Base-by-base conservation (phyloP, 2,888 invertebrate species). In the Volucella inflata region DNA sequence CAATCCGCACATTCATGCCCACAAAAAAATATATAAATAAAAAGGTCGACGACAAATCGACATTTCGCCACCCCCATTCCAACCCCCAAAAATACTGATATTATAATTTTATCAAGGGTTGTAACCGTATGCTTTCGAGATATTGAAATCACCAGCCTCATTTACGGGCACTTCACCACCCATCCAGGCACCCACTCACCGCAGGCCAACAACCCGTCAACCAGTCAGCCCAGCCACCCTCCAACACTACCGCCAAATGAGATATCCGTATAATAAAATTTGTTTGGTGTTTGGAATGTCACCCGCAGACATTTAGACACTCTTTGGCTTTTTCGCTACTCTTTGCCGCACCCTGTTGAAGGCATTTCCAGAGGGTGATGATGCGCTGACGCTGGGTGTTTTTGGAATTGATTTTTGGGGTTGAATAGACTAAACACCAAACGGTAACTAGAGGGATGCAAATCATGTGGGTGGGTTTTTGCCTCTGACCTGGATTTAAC, bases 241-340 rank as follows among this genome's bases (percentile, higher is more conserved):
- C 46, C 30, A 30, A 53, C 14, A 14, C 82, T 17, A 62, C 65
- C 60, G 16, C 16, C 16, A 74, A 65, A 64, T 53, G 55, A 55
- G 88, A 88, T 87, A 88, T 88, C 85, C 88, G 88, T 88, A 89
- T 90, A 91, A 92, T 91, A 90, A 91, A 90, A 90, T 90, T 91
- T 90, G 89, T 90, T 90, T 90, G 91, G 90, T 90, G 91, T 91
- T 90, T 89, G 90, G 89, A 89, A 90, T 91, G 92, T 92, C 92
- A 92, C 90, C 90, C 90, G 89, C 92, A 92, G 92, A 92, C 90
- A 90, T 90, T 89, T 88, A 88, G 88, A 88, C 88, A 88, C 88
- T 88, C 87, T 88, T 80, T 78, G 74, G 65, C 57, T 77, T 78
- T 30, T 79, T 72, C 87, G 55, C 76, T 80, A 72, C 76, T 57